Conservation (phyloP, 1,140 invertebrate genomes). For the Mycetomoellerius zeteki region DNA sequence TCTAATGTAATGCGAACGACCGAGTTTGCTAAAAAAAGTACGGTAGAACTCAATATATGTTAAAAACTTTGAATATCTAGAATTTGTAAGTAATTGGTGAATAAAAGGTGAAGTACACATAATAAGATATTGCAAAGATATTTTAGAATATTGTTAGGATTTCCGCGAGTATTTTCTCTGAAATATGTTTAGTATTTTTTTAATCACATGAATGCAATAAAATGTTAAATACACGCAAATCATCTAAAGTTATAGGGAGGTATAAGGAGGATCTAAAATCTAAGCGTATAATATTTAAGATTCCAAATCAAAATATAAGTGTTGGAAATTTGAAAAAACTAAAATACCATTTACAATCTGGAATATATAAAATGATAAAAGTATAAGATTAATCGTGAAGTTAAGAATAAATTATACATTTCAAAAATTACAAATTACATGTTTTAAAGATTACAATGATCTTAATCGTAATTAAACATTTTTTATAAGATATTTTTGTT, state of each 20-base stretch:
- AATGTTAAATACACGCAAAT: not conserved
- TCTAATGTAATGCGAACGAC: no score
- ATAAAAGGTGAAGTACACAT: not conserved
- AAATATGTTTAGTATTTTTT: not conserved
- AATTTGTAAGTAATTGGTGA: slow-evolving; percentile 44
- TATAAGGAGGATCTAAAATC: not conserved
- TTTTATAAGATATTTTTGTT: no score
- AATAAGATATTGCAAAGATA: slow-evolving; percentile 20
- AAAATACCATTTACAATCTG: not conserved
- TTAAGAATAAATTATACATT: not conserved
- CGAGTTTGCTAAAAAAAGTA: no score
- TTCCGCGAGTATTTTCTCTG: not conserved
- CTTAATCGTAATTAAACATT: not conserved
- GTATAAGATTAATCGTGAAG: not conserved
- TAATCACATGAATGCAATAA: not conserved
- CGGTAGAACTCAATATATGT: not conserved
- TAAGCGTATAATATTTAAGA: not conserved
- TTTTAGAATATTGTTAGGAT: slow-evolving; percentile 4
- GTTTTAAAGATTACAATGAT: not conserved
- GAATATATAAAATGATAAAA: not conserved
- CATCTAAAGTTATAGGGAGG: not conserved
- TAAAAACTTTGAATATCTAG: slow-evolving; percentile 53
- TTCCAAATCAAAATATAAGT: not conserved
- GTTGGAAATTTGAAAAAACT: not conserved
- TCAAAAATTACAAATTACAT: not conserved